Evolutionary conservation across 2,797 vertebrate genomes (phyloP).

Genomic region (Yasuhikotakia modesta): DNA sequence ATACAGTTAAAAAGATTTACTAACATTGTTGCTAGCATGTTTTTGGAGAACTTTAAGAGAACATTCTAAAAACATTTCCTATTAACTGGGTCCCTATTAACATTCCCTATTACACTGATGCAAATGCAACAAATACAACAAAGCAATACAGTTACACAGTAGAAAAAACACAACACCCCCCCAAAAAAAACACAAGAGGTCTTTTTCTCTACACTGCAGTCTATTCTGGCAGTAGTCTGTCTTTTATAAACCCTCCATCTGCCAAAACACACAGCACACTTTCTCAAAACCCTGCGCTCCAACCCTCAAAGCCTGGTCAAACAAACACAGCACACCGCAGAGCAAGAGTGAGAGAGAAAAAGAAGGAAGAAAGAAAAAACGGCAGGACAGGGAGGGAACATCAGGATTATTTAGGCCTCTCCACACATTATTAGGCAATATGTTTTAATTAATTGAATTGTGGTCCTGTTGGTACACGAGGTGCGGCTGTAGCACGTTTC

Average conservation of each 20-base stretch:
- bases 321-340: slow-evolving; percentile 8
- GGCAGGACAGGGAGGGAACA: slow-evolving; percentile 47
- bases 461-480: slow-evolving; percentile 66
- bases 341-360: slow-evolving; percentile 6
- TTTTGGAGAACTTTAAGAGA: too few species aligned
- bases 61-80: too few species aligned
- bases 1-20: too few species aligned
- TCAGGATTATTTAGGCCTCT: slow-evolving; percentile 59
- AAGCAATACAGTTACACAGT: background rate
- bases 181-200: background rate
- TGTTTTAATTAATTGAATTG: slow-evolving; percentile 75
- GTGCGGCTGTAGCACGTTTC: slow-evolving; percentile 66
- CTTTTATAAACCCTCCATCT: slow-evolving; percentile 41
- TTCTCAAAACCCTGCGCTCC: slow-evolving; percentile 56
- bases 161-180: slow-evolving; percentile 3
- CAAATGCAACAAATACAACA: slow-evolving; percentile 17
- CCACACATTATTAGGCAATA: slow-evolving; percentile 72
- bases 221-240: slow-evolving; percentile 8
- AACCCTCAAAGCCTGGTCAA: slow-evolving; percentile 57
- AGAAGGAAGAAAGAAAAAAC: slow-evolving; percentile 6
- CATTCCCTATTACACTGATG: slow-evolving; percentile 15
- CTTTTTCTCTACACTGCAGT: slow-evolving; percentile 39
- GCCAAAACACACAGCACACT: slow-evolving; percentile 63
- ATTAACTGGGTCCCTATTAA: too few species aligned
- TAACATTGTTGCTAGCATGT: too few species aligned